Base-by-base conservation (phyloP, 1,140 invertebrate genomes). In the Chymomyza costata region DNA sequence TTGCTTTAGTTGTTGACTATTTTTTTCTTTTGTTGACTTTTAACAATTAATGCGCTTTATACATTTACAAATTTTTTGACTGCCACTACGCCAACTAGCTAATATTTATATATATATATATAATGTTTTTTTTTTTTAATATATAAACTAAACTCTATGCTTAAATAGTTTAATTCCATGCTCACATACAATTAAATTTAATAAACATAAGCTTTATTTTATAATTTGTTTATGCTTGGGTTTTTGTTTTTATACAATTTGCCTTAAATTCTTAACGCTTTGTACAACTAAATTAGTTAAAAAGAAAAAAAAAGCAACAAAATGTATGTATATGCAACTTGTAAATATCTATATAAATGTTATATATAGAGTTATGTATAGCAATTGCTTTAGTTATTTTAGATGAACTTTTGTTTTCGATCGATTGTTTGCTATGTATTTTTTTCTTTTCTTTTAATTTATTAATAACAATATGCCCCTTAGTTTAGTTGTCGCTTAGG, bases 131-230 rank as follows among this genome's bases (percentile, higher is more conserved):
- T 37, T 18, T 52, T 47, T 41, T 25, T 37, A 47, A 17, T 49
- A 32, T 57, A 58, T 71, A 67, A 64, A 57, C 71, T 78, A 73
- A 65, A 56, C 14, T 65, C 73, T 80, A 80, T 52, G 34, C 73
- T 80, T 80, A 80, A 80, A 80, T 80, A 80, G 73, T 73, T 68
- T 69, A 80, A 67, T 71, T 80, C 63, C 63, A 67, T 71, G 63
- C 55, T 71, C 53, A 40, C 56, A 76, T 46, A 76, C 57, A 70
- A 53, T 57, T 59, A 38, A 59, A 45, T 66, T 58, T 35, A 53
- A 59, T 63, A 59, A 76, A 53, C 65, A 70, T 68, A 52, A 55
- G 57, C 51, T 57, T 80, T 65, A 60, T 51, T 63, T 71, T 46
- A 56, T 70, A 63, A 56, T 71, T 57, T 71, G 54, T 57, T 66